A percentile compares a stretch with the other conserved stretches of the same genome.
phyloP scores from a whole-genome alignment of 2,797 vertebrate genomes.

The Paratrypauchen microcephalus region DNA sequence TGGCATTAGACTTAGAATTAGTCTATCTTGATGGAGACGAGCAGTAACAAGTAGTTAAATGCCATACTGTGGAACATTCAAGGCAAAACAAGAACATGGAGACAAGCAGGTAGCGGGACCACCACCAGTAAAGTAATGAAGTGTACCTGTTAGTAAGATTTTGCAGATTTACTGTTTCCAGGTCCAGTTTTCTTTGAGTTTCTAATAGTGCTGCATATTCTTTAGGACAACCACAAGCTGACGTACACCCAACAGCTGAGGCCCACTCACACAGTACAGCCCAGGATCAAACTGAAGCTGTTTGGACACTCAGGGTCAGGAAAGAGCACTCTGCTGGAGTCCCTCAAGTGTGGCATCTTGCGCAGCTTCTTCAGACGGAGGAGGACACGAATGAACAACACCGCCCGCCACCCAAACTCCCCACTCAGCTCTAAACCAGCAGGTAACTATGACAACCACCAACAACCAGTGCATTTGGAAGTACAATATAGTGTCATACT shows the following conservation, averaged over 20 bases:
- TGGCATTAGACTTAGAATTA: too few relatives aligned
- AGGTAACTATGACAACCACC: constrained; percentile 32
- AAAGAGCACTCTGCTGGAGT: constrained; percentile 93
- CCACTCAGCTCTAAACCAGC: constrained; percentile 88
- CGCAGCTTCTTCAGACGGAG: constrained; percentile 93
- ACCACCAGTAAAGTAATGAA: too few relatives aligned
- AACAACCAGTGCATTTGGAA: background rate
- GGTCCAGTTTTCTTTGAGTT: background rate
- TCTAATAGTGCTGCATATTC: background rate
- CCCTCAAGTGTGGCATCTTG: constrained; percentile 93
- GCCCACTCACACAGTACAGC: constrained; percentile 84
- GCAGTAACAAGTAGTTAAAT: too few relatives aligned
- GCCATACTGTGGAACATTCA: too few relatives aligned
- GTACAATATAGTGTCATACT: background rate
- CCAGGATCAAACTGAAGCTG: constrained; percentile 91
- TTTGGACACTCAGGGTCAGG: constrained; percentile 89
- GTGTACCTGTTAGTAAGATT: background rate
- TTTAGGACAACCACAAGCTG: constrained; percentile 86
- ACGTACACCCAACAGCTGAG: constrained; percentile 93
- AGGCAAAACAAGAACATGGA: too few relatives aligned
- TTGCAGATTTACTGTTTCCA: background rate
- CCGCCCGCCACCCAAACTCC: constrained; percentile 87
- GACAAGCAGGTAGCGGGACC: too few relatives aligned
- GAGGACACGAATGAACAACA: constrained; percentile 84
- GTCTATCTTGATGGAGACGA: too few relatives aligned